Conservation (phyloP, 1,140 invertebrate genomes). For the Elysia chlorotica region DNA sequence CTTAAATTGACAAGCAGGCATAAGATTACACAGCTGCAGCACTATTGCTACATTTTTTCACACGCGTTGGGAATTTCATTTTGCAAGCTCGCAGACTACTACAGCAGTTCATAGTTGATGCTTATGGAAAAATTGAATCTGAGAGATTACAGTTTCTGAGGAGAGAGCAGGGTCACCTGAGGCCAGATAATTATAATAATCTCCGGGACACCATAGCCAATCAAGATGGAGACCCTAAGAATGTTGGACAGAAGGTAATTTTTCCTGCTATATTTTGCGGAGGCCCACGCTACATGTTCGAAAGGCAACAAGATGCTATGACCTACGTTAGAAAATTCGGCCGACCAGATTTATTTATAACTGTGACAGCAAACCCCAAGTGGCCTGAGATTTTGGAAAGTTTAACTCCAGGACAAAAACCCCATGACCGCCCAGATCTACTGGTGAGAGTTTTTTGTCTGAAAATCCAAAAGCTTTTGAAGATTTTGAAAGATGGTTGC, state of each 20-base stretch:
- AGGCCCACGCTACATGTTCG: constrained; percentile 61
- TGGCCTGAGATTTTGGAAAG: constrained; percentile 62
- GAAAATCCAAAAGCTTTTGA: constrained; percentile 61
- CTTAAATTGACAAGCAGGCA: not conserved
- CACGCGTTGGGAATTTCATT: constrained; percentile 34
- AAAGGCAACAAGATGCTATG: constrained; percentile 64
- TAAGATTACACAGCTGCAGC: constrained; percentile 25
- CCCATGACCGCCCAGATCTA: constrained; percentile 60
- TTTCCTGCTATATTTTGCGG: constrained; percentile 59
- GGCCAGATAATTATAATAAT: constrained; percentile 38
- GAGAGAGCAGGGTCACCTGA: constrained; percentile 37
- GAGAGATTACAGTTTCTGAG: constrained; percentile 43
- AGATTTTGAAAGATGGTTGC: not conserved
- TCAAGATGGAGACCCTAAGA: constrained; percentile 17
- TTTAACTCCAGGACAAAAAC: constrained; percentile 43
- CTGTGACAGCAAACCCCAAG: constrained; percentile 65
- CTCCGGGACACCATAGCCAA: constrained; percentile 31
- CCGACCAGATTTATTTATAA: constrained; percentile 62
- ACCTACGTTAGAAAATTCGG: constrained; percentile 64
- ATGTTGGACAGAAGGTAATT: constrained; percentile 54
- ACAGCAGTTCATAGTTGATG: constrained; percentile 61
- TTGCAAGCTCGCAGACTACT: constrained; percentile 48
- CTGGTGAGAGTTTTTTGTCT: constrained; percentile 63
- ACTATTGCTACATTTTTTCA: constrained; percentile 25
- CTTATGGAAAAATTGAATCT: constrained; percentile 59